Evolutionary conservation across 2,113 vertebrate species (phyloP).

Genomic region (Butorides virescens): DNA sequence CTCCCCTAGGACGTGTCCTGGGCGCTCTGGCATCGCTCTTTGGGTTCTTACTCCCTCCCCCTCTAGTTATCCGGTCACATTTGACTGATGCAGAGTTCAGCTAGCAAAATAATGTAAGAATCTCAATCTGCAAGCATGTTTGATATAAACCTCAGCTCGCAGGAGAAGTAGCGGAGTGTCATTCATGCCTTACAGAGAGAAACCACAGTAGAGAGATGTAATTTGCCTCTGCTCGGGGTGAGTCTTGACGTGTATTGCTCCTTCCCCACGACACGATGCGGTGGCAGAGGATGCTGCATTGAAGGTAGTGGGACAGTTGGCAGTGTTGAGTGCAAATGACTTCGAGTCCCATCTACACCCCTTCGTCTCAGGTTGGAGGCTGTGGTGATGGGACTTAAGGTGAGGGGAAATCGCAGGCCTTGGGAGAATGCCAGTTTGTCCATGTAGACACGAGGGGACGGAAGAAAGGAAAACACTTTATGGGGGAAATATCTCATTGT

Average conservation of each 20-base stretch:
- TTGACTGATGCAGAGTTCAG: conserved; percentile 40
- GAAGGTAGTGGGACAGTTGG: background rate
- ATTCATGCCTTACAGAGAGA: background rate
- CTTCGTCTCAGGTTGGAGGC: background rate
- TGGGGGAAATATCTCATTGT: background rate
- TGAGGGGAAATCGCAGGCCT: background rate
- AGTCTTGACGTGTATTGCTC: background rate
- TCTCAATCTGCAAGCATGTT: background rate
- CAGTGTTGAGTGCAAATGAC: background rate
- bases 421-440: background rate
- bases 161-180: background rate
- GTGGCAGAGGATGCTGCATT: background rate
- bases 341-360: background rate
- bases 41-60: conserved; percentile 32
- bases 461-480: background rate
- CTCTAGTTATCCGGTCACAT: conserved; percentile 34
- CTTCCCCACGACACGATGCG: background rate
- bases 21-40: conserved; percentile 21
- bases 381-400: background rate
- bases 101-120: conserved; percentile 8
- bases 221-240: background rate
- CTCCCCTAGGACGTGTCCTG: conserved; percentile 33
- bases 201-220: background rate
- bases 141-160: background rate
- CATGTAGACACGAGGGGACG: fast-evolving